Base-by-base conservation (phyloP, 2,888 invertebrate species). In the Melanostoma mellinum region DNA sequence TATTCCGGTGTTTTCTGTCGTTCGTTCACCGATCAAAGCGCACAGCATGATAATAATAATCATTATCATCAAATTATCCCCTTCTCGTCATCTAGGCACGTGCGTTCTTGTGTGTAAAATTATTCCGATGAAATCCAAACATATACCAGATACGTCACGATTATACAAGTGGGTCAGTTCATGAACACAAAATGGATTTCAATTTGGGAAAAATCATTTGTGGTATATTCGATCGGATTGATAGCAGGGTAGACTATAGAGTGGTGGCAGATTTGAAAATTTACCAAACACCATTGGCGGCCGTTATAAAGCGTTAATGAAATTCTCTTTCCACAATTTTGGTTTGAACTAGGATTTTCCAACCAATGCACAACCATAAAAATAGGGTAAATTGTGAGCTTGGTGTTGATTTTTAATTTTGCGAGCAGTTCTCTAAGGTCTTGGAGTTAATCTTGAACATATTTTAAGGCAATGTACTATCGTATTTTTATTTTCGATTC, bases 171-270 rank as follows among this genome's bases (percentile, higher is more conserved):
- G 9, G 9, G 58, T 44, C 56, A 32, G 2, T 5, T 50, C 30
- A n/a, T 33, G 10, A 20, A 20, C 35, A 67, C 38, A 63, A 63
- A 63, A 69, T 35, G 63, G 65, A 60, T 65, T 80, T 75, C 58
- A 63, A 75, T 69, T 75, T 80, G 30, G 30, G 9, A 63, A 75
- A 78, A 80, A 69, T 80, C 40, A 48, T 69, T 67, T 58, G 65
- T 32, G 69, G 58, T n/a, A 65, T 75, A 65, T 75, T 65, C 69
- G 58, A 60, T 75, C 46, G 65, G 52, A n/a, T 30, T 65, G 40
- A 50, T 38, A 63, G 63, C 20, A 20, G 20, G 5, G 4, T 33
- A 6, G 36, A 36, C 9, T n/a, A 10, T 1, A 3, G 10, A 72
- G 58, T 20, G 60, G 58, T 35, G 38, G 44, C 0, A 40, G 5